These are phyloP conservation scores for Drosophila pallidifrons DNA, from an alignment of 1,140 invertebrate species.

Conservation along the genomic window DNA sequence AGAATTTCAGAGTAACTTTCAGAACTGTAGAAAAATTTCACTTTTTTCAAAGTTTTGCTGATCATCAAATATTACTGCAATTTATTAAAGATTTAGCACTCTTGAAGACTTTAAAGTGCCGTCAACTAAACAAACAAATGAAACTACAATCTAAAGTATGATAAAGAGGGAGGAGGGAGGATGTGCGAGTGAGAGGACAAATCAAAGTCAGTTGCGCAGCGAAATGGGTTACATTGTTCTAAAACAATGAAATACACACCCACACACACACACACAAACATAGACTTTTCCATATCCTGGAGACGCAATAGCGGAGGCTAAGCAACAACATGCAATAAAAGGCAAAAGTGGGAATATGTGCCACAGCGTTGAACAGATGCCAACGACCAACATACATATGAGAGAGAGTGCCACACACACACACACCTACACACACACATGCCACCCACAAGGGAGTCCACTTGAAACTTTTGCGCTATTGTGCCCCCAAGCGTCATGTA, in stretches of 20 bases:
- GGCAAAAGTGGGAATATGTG: conserved; percentile 81
- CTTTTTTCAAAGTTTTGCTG: too few relatives aligned
- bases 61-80: too few relatives aligned
- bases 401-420: conserved; percentile 3
- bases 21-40: too few relatives aligned
- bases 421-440: neutral
- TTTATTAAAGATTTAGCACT: neutral
- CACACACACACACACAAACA: neutral
- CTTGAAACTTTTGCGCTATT: conserved; percentile 80
- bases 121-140: conserved; percentile 26
- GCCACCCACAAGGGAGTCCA: conserved; percentile 63
- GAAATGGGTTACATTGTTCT: conserved; percentile 76
- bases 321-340: conserved; percentile 75
- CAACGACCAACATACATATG: conserved; percentile 55
- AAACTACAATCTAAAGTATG: conserved; percentile 23
- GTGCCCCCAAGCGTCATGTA: conserved; percentile 60
- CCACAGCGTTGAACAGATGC: conserved; percentile 78
- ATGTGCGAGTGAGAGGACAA: conserved; percentile 60
- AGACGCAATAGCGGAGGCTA: conserved; percentile 20
- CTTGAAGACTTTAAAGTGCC: conserved; percentile 47
- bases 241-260: conserved; percentile 73
- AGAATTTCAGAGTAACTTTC: too few relatives aligned
- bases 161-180: neutral
- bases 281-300: neutral
- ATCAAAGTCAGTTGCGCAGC: conserved; percentile 72